phyloP scores from a whole-genome alignment of 2,797 vertebrate genomes.

The Astyanax mexicanus region DNA sequence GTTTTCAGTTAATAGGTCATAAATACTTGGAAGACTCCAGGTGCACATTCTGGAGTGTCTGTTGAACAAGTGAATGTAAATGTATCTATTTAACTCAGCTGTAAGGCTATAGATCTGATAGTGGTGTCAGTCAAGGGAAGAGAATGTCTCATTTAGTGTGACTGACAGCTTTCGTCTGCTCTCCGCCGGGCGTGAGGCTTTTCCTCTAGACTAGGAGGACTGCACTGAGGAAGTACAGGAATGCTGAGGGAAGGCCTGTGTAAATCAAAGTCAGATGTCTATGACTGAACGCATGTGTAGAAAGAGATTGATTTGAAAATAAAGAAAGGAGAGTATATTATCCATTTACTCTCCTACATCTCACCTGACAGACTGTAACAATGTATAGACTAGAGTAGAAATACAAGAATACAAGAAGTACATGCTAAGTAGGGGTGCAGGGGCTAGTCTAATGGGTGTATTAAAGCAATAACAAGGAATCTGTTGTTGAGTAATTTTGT shows the following conservation, averaged over 20 bases:
- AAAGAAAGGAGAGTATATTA: not conserved
- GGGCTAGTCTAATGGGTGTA: not conserved
- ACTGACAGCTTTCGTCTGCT: conserved; percentile 55
- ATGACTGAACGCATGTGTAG: not conserved
- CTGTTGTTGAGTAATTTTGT: not conserved
- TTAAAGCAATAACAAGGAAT: not conserved
- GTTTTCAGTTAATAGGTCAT: not conserved
- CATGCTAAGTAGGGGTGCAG: not conserved
- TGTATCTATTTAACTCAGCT: conserved; percentile 21
- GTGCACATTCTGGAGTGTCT: not conserved
- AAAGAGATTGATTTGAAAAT: not conserved
- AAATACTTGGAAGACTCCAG: not conserved
- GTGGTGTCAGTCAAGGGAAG: conserved; percentile 45
- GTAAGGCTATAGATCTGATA: conserved; percentile 25
- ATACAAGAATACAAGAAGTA: too few species aligned
- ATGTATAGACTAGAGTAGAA: not conserved
- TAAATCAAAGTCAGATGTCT: conserved; percentile 48
- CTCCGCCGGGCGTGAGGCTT: conserved; percentile 41
- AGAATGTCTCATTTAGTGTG: conserved; percentile 48
- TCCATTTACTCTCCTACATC: not conserved
- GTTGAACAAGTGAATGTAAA: not conserved
- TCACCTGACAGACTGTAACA: not conserved
- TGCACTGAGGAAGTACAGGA: conserved; percentile 36
- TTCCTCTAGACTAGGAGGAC: conserved; percentile 37
- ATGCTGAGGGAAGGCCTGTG: conserved; percentile 31